Conservation (phyloP, 64 coral and sea anemone genomes). For the Pocillopora verrucosa region DNA sequence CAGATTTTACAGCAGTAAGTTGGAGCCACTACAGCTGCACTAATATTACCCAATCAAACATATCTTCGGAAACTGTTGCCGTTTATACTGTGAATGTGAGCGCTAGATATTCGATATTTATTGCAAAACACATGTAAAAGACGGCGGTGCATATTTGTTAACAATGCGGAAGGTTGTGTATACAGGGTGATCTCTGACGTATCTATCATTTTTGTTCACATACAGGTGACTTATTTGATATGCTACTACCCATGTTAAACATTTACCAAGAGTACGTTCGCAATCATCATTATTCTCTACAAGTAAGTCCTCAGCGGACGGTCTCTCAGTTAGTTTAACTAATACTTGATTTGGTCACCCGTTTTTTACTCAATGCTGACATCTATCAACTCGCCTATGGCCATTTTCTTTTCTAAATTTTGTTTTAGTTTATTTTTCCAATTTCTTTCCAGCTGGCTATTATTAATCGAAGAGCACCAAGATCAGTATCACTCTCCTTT, state of each 20-base stretch:
- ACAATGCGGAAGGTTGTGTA: background rate
- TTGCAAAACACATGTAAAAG: background rate
- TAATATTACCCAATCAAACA: too few species aligned
- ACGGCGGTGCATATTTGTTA: background rate
- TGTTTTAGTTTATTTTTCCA: too few species aligned
- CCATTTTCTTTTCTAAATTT: too few species aligned
- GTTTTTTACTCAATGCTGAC: too few species aligned
- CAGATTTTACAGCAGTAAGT: too few species aligned
- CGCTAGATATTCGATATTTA: background rate
- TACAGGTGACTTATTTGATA: conserved; percentile 94
- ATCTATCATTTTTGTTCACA: background rate
- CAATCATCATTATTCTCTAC: conserved; percentile 92
- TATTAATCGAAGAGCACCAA: too few species aligned
- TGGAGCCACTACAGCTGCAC: too few species aligned
- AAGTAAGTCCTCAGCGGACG: conserved; percentile 35
- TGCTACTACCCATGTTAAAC: conserved; percentile 92
- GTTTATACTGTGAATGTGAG: background rate
- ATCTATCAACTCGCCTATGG: too few species aligned
- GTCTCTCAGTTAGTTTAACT: background rate
- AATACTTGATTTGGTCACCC: too few species aligned
- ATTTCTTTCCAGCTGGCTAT: too few species aligned
- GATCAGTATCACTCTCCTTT: too few species aligned
- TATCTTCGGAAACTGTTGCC: background rate
- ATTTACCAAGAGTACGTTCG: conserved; percentile 98
- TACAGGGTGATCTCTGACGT: background rate